Base-by-base conservation (phyloP, 2,888 invertebrate species). In the Netelia fuscicornis region DNA sequence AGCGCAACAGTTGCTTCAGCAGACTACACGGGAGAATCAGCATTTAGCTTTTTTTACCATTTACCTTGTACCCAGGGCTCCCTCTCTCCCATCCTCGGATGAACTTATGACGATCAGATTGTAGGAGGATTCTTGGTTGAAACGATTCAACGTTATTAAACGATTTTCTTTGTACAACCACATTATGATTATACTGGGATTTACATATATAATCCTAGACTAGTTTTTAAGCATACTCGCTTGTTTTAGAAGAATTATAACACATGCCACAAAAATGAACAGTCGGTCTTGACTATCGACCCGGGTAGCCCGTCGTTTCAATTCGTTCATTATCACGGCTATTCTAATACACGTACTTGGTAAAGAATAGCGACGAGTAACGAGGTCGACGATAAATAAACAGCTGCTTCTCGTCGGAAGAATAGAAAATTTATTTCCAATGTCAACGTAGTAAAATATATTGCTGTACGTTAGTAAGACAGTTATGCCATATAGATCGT, bases 1-100 rank as follows among this genome's bases (percentile, higher is more conserved):
- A 71, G 85, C 85, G 85, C 85, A 85, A 85, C 85, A 85, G 85
- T 85, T 85, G 85, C 83, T 67, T 75, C 76, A 37, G 70, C 76
- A 37, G 70, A 80, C 75, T 65, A 62, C 76, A 58, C 42, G 42
- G 37, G 71, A 70, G 30, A 54, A 52, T 23, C 70, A 13, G 8
- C 37, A 8, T 44, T 48, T 30, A 23, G 54, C 30, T 58, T 81
- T 11, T 48, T 74, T 67, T 58, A 20, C 20, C 20, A 2, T 62
- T 77, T 37, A 58, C 56, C 56, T 44, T 54, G 25, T 52, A 20
- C 17, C 37, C 52, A 23, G 56, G 9, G 20, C 20, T n/a, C 60
- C n/a, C 20, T 42, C 42, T 37, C 11, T 71, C 48, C 42, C 30
- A 25, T 20, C 23, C 68, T 48, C 48, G 48, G 1, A 48, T 13